phyloP scores from a whole-genome alignment of 2,888 invertebrate species.

The Pheosia gnoma region DNA sequence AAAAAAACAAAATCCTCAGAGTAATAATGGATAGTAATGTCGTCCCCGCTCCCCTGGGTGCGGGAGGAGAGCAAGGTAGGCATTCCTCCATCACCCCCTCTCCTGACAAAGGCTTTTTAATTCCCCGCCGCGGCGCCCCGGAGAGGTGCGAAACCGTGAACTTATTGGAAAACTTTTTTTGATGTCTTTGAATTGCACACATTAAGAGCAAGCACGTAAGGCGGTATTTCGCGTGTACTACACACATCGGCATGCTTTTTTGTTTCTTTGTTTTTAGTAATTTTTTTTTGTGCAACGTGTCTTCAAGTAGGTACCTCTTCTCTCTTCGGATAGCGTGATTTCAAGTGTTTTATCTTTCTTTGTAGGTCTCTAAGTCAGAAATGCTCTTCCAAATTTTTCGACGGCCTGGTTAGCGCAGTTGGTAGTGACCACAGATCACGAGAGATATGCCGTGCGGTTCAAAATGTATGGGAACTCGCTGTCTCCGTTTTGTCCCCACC shows the following conservation, averaged over 20 bases:
- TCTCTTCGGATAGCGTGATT: too few species aligned
- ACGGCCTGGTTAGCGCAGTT: too few species aligned
- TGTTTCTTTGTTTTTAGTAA: too few species aligned
- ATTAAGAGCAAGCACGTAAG: background rate
- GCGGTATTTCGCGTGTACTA: background rate
- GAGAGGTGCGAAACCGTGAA: slow-evolving; percentile 36
- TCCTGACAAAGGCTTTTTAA: slow-evolving; percentile 51
- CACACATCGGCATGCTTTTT: background rate
- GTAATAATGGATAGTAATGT: slow-evolving; percentile 50
- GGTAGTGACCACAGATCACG: too few species aligned
- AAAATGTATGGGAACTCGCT: too few species aligned
- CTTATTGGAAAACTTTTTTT: slow-evolving; percentile 17
- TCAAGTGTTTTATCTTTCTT: too few species aligned
- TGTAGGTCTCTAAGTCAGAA: too few species aligned
- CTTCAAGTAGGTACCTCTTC: too few species aligned
- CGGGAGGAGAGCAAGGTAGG: slow-evolving; percentile 41
- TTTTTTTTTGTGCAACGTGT: too few species aligned
- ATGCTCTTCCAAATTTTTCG: too few species aligned
- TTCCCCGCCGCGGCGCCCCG: slow-evolving; percentile 28
- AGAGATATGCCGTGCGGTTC: too few species aligned
- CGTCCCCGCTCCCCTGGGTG: slow-evolving; percentile 28
- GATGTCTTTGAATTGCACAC: slow-evolving; percentile 13
- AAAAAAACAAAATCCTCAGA: slow-evolving; percentile 35
- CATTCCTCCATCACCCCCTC: slow-evolving; percentile 19
- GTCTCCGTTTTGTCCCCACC: too few species aligned